Conservation (phyloP, 2,797 vertebrate genomes). For the Fratercula arctica region DNA sequence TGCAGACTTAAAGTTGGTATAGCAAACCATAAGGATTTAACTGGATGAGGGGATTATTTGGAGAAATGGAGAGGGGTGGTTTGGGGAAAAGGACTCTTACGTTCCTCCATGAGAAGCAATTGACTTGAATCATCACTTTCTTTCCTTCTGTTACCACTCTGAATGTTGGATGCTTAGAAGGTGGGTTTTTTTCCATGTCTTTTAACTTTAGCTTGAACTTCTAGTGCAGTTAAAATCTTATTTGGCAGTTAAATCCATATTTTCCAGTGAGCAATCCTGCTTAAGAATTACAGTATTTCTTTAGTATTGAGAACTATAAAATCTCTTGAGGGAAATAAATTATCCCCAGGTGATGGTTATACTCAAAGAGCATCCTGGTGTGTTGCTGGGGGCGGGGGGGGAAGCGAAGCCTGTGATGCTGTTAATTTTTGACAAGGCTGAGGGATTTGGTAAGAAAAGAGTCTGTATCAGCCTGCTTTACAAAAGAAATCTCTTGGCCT, state of each 20-base stretch:
- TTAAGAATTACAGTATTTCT: not conserved
- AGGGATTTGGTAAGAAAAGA: not conserved
- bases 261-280: not conserved
- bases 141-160: not conserved
- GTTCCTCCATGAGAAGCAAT: not conserved
- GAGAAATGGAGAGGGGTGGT: not conserved
- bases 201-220: not conserved
- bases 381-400: not conserved
- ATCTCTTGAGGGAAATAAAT: not conserved
- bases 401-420: not conserved
- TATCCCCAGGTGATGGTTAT: not conserved
- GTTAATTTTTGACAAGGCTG: not conserved
- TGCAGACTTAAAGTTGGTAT: not conserved
- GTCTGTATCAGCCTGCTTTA: not conserved
- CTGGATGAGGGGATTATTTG: not conserved
- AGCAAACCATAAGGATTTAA: not conserved
- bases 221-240: not conserved
- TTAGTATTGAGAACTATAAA: not conserved
- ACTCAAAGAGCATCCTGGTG: not conserved
- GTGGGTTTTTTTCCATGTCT: not conserved
- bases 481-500: not conserved
- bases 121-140: not conserved
- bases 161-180: not conserved
- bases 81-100: not conserved
- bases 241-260: not conserved